phyloP scores from a whole-genome alignment of 2,888 invertebrate species.

The Caenorhabditis sp. region DNA sequence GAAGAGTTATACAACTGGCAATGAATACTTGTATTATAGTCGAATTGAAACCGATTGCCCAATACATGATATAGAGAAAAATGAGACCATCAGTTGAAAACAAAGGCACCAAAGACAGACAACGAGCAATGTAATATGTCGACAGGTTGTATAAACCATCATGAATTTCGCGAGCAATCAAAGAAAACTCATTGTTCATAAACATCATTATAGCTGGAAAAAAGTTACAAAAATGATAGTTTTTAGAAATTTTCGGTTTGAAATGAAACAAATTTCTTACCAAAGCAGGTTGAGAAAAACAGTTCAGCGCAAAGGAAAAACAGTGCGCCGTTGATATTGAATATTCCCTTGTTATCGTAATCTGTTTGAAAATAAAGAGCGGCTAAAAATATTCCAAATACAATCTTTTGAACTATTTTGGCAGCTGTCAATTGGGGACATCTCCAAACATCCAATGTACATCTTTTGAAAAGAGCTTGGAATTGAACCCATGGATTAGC shows the following conservation, averaged over 20 bases:
- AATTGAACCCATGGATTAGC: slow-evolving; percentile 24
- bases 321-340: slow-evolving; percentile 91
- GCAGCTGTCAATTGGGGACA: slow-evolving; percentile 54
- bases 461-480: slow-evolving; percentile 14
- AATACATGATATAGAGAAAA: slow-evolving; percentile 85
- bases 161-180: slow-evolving; percentile 88
- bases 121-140: slow-evolving; percentile 59
- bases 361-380: slow-evolving; percentile 77
- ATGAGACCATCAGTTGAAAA: slow-evolving; percentile 79
- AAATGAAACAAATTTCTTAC: slow-evolving; percentile 57
- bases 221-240: no score
- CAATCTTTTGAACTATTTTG: slow-evolving; percentile 61
- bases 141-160: slow-evolving; percentile 76
- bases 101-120: slow-evolving; percentile 56
- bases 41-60: slow-evolving; percentile 79
- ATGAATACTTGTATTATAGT: slow-evolving; percentile 27
- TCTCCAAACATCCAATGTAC: slow-evolving; percentile 56
- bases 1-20: background rate
- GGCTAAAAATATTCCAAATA: slow-evolving; percentile 78
- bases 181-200: slow-evolving; percentile 86
- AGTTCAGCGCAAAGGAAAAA: slow-evolving; percentile 89
- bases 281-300: slow-evolving; percentile 74
- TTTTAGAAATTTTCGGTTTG: no score
- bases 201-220: slow-evolving; percentile 87
- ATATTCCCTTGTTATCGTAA: slow-evolving; percentile 77